phyloP scores from a whole-genome alignment of 2,113 vertebrate genomes.

The Dicrurus megarhynchus region DNA sequence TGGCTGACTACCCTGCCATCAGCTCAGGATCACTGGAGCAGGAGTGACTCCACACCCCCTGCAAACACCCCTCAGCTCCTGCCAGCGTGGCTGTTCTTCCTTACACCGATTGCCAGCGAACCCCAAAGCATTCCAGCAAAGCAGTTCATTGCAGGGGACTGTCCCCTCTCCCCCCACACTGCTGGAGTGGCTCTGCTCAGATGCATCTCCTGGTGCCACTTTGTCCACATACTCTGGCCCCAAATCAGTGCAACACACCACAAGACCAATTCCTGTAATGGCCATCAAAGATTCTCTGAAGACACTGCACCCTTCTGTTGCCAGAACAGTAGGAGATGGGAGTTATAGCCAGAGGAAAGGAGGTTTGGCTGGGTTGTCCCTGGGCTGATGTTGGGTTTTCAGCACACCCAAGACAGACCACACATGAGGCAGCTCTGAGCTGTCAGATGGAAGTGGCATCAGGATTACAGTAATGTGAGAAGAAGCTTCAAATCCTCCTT shows the following conservation, averaged over 20 bases:
- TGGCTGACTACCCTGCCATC: not conserved
- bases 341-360: not conserved
- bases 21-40: not conserved
- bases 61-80: not conserved
- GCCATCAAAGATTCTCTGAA: not conserved
- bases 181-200: not conserved
- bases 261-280: not conserved
- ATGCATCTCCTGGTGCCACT: not conserved
- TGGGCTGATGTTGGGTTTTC: not conserved
- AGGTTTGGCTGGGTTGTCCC: not conserved
- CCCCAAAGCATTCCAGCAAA: not conserved
- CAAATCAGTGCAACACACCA: not conserved
- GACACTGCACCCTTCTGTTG: not conserved
- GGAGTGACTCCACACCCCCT: not conserved
- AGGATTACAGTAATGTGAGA: not conserved
- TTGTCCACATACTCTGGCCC: not conserved
- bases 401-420: constrained; percentile 6
- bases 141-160: not conserved
- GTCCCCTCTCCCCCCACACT: not conserved
- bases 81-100: not conserved
- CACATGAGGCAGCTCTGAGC: not conserved
- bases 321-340: constrained; percentile 22
- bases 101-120: not conserved
- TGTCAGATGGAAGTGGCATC: not conserved
- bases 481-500: not conserved